These are phyloP conservation scores for Erynnis tages DNA, from an alignment of 2,888 invertebrate species.

Conservation along the genomic window DNA sequence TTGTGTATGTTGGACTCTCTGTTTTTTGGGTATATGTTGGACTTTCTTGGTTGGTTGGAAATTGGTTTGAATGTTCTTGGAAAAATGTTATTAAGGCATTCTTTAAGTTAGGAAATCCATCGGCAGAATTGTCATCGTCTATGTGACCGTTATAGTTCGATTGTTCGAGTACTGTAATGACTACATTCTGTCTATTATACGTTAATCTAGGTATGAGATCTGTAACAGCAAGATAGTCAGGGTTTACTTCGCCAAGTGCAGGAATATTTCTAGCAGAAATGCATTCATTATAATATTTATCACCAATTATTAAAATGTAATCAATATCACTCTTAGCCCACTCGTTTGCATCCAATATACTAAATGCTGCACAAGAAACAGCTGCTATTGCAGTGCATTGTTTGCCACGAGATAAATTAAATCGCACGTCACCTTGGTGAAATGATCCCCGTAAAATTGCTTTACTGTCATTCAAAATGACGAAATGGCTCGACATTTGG, in stretches of 20 bases:
- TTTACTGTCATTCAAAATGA: constrained; percentile 23
- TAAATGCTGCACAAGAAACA: constrained; percentile 30
- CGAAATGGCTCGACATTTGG: no score
- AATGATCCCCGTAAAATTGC: constrained; percentile 32
- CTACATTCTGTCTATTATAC: constrained; percentile 24
- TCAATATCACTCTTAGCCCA: constrained; percentile 25
- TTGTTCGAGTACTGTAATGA: constrained; percentile 14
- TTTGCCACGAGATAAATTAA: constrained; percentile 31
- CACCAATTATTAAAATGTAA: constrained; percentile 25
- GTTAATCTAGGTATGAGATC: constrained; percentile 3
- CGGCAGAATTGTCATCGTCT: background rate
- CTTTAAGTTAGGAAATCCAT: background rate
- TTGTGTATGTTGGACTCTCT: no score
- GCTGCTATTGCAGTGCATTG: constrained; percentile 33
- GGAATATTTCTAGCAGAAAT: constrained; percentile 12
- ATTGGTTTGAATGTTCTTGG: no score
- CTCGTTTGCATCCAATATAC: constrained; percentile 13
- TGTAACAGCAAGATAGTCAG: background rate
- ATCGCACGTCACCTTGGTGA: constrained; percentile 31
- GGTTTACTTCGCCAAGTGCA: background rate
- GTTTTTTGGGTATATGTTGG: no score
- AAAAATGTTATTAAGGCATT: background rate
- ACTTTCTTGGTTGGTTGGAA: no score
- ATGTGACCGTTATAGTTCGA: constrained; percentile 15
- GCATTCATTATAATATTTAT: constrained; percentile 25